Percentiles rank a stretch among this genome's conserved stretches.
Conservation (phyloP, 1,140 invertebrate species). For the Drosophila teissieri region DNA sequence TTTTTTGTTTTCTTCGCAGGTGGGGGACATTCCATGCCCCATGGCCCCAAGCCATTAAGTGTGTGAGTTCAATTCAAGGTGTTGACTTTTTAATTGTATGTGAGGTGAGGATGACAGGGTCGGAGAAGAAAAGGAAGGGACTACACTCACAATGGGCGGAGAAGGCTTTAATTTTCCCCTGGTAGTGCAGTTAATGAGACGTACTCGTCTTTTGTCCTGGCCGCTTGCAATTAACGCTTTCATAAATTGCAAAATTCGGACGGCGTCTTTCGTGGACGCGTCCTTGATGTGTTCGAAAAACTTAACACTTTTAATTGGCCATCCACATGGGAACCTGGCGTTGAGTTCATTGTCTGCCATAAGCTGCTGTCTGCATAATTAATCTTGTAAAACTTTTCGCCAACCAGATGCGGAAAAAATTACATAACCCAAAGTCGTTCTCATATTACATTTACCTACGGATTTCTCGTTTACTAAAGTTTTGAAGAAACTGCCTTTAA, state of each 20-base stretch:
- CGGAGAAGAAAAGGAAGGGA: background rate
- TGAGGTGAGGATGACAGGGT: slow-evolving; percentile 8
- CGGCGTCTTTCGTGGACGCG: slow-evolving; percentile 8
- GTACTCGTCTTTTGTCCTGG: slow-evolving; percentile 3
- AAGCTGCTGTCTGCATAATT: slow-evolving; percentile 45
- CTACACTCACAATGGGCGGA: slow-evolving; percentile 7
- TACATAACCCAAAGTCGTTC: background rate
- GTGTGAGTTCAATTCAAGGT: slow-evolving; percentile 66
- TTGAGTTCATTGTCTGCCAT: slow-evolving; percentile 28
- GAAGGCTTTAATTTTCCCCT: slow-evolving; percentile 55
- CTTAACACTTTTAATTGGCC: slow-evolving; percentile 48
- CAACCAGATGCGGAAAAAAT: slow-evolving; percentile 1
- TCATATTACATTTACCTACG: background rate
- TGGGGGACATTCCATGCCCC: slow-evolving; percentile 10
- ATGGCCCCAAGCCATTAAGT: slow-evolving; percentile 29
- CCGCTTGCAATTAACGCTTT: slow-evolving; percentile 37
- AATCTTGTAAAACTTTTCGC: slow-evolving; percentile 42
- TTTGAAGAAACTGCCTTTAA: too few species aligned
- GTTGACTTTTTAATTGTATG: slow-evolving; percentile 76
- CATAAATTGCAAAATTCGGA: slow-evolving; percentile 39
- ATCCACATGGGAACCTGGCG: slow-evolving; percentile 2
- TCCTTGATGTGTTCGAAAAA: slow-evolving; percentile 13
- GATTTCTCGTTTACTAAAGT: background rate
- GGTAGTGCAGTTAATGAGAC: slow-evolving; percentile 48
- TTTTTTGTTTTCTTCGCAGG: slow-evolving; percentile 49